phyloP scores from a whole-genome alignment of 2,113 vertebrate genomes.

The Syrrhaptes paradoxus region DNA sequence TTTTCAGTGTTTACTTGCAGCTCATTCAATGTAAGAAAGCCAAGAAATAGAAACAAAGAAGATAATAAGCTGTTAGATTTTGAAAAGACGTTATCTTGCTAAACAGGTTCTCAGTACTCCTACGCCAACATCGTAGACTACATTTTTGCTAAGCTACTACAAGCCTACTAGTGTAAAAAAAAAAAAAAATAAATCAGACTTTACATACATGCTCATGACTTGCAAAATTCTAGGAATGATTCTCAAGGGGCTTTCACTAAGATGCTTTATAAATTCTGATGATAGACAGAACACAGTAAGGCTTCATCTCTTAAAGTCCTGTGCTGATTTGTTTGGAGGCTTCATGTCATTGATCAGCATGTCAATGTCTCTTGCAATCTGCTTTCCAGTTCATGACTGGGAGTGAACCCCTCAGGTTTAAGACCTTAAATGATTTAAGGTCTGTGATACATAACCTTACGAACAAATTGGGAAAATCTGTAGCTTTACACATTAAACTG shows the following conservation, averaged over 20 bases:
- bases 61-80: slow-evolving; percentile 28
- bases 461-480: slow-evolving; percentile 48
- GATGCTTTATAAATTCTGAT: slow-evolving; percentile 64
- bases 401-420: slow-evolving; percentile 61
- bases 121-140: background rate
- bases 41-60: background rate
- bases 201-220: slow-evolving; percentile 66
- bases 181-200: background rate
- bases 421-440: slow-evolving; percentile 39
- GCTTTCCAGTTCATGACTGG: slow-evolving; percentile 31
- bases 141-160: slow-evolving; percentile 8
- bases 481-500: slow-evolving; percentile 50
- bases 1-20: slow-evolving; percentile 2
- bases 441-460: slow-evolving; percentile 32
- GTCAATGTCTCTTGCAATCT: slow-evolving; percentile 45
- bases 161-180: slow-evolving; percentile 10
- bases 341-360: slow-evolving; percentile 57
- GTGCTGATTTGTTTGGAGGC: slow-evolving; percentile 51
- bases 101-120: slow-evolving; percentile 1
- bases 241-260: slow-evolving; percentile 62
- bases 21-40: background rate
- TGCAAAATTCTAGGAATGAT: slow-evolving; percentile 66
- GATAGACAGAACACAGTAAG: slow-evolving; percentile 55
- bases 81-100: background rate
- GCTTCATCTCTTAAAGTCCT: slow-evolving; percentile 52